A percentile compares a stretch with the other conserved stretches of the same genome.
These are phyloP conservation scores for Agonopterix subpropinquella DNA, from an alignment of 2,888 invertebrate species.

Conservation along the genomic window DNA sequence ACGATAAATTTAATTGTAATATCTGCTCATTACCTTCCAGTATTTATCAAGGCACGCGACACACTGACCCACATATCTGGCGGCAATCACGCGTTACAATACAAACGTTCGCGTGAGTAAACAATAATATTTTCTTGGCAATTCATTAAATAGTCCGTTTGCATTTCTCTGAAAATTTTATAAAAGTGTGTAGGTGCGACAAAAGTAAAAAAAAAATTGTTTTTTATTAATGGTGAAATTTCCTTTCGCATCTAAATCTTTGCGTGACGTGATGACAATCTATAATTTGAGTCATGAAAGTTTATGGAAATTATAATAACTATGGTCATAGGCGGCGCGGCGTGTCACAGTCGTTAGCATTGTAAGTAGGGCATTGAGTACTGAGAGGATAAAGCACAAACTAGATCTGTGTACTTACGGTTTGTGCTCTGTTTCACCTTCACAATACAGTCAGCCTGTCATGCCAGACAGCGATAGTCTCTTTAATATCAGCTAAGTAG, in stretches of 20 bases:
- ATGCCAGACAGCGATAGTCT: too few species aligned
- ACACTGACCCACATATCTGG: conserved; percentile 54
- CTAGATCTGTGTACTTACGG: conserved; percentile 30
- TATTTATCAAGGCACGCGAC: conserved; percentile 26
- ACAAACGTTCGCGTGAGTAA: conserved; percentile 38
- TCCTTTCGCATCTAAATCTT: too few species aligned
- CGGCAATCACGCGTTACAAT: conserved; percentile 57
- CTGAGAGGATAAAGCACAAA: conserved; percentile 32
- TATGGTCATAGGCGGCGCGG: conserved; percentile 3
- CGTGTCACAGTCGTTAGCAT: conserved; percentile 37
- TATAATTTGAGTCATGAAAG: neutral
- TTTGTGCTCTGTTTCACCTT: conserved; percentile 60
- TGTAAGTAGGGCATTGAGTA: conserved; percentile 45
- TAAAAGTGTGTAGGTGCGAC: too few species aligned
- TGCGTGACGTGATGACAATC: too few species aligned
- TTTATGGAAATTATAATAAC: neutral
- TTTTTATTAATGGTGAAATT: too few species aligned
- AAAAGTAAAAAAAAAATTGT: too few species aligned
- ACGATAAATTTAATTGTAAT: conserved; percentile 2
- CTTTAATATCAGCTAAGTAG: too few species aligned
- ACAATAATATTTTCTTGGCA: conserved; percentile 22
- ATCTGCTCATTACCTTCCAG: conserved; percentile 7
- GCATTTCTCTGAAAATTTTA: conserved; percentile 9
- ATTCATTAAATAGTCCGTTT: conserved; percentile 21
- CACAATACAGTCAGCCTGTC: conserved; percentile 25